These are phyloP conservation scores for Montipora efflorescens DNA, from an alignment of 64 coral and sea anemone genomes.

Conservation along the genomic window DNA sequence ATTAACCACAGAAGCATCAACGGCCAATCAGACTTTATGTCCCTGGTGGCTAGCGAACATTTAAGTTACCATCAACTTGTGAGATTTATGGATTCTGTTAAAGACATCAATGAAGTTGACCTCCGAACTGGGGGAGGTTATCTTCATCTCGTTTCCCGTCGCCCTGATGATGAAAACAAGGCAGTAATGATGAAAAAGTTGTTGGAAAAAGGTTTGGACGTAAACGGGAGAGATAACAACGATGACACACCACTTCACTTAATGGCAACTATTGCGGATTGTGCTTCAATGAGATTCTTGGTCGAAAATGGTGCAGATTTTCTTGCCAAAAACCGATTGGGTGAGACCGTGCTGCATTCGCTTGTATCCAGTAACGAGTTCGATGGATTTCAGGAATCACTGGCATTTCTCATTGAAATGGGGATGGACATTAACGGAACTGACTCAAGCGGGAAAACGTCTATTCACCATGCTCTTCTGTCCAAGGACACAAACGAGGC, in stretches of 20 bases:
- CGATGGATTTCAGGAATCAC: conserved; percentile 46
- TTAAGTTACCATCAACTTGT: conserved; percentile 19
- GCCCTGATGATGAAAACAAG: conserved; percentile 33
- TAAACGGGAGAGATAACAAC: conserved; percentile 41
- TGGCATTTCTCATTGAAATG: conserved; percentile 35
- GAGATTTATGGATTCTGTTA: neutral
- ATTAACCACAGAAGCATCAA: conserved; percentile 28
- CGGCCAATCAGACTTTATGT: conserved; percentile 42
- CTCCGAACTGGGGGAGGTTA: conserved; percentile 30
- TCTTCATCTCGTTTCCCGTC: conserved; percentile 14
- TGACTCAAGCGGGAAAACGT: neutral
- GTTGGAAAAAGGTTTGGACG: conserved; percentile 28
- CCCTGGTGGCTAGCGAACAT: conserved; percentile 11
- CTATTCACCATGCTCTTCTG: conserved; percentile 8
- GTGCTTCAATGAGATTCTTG: conserved; percentile 9
- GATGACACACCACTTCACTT: conserved; percentile 26
- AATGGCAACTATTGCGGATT: conserved; percentile 42
- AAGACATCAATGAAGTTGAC: conserved; percentile 27
- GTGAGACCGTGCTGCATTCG: conserved; percentile 16
- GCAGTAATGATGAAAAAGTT: conserved; percentile 5
- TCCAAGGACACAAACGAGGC: conserved; percentile 31
- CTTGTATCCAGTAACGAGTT: conserved; percentile 41
- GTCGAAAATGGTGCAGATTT: conserved; percentile 34
- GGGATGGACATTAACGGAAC: conserved; percentile 15
- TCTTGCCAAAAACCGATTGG: conserved; percentile 1